Evolutionary conservation across 2,797 vertebrate species (phyloP).

Genomic region (Nyctalus aviator): DNA sequence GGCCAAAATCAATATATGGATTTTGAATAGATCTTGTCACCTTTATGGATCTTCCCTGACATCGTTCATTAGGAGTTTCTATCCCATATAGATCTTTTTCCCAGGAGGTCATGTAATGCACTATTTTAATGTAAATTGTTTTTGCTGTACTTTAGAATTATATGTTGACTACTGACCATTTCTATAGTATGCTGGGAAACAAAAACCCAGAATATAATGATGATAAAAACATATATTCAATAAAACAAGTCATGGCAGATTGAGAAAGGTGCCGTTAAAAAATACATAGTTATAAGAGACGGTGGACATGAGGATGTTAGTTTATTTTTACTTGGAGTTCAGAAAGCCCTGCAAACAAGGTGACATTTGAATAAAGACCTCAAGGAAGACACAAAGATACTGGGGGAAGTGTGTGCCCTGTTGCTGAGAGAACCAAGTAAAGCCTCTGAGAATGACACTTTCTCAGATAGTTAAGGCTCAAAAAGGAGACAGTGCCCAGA

Average conservation of each 20-base stretch:
- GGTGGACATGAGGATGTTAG: background rate
- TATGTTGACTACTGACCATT: background rate
- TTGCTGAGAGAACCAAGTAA: background rate
- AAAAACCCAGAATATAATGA: background rate
- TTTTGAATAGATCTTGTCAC: background rate
- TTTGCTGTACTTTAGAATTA: background rate
- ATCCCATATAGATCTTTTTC: background rate
- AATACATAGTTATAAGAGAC: background rate
- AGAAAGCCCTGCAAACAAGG: background rate
- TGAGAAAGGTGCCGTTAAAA: background rate
- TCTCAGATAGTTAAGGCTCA: background rate
- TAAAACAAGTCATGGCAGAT: background rate
- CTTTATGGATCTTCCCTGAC: background rate
- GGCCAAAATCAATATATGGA: background rate
- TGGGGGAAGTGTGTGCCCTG: too few relatives aligned
- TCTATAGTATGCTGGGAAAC: background rate
- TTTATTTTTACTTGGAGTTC: background rate
- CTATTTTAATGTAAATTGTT: background rate
- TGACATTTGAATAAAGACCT: background rate
- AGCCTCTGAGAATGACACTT: background rate
- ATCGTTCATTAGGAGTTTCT: background rate
- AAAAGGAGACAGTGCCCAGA: background rate
- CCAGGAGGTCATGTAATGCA: background rate
- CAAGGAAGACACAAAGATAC: background rate
- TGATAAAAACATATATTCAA: background rate